Evolutionary conservation across 1,140 invertebrate genomes (phyloP).

Genomic region (Drosophila melanogaster): DNA sequence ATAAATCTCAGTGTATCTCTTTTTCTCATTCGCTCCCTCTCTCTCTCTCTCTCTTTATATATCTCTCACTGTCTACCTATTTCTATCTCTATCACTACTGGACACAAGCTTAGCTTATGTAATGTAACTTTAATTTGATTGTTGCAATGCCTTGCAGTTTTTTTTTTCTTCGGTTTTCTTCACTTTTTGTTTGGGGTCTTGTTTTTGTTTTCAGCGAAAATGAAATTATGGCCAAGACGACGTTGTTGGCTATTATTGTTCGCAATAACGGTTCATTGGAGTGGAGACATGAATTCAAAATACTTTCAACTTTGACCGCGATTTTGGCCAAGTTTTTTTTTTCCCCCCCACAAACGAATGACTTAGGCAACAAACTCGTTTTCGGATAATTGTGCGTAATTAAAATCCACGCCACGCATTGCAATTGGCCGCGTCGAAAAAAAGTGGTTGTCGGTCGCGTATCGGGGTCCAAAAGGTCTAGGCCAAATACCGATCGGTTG

Average conservation of each 20-base stretch:
- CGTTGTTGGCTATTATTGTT: slow-evolving; percentile 9
- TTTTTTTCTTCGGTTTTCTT: slow-evolving; percentile 12
- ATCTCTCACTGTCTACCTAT: neutral
- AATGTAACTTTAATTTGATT: slow-evolving; percentile 81
- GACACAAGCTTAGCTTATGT: slow-evolving; percentile 57
- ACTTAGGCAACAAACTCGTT: slow-evolving; percentile 79
- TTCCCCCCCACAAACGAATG: slow-evolving; percentile 50
- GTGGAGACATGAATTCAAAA: slow-evolving; percentile 27
- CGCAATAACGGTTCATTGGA: slow-evolving; percentile 33
- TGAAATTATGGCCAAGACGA: slow-evolving; percentile 56
- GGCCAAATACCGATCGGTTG: slow-evolving; percentile 10
- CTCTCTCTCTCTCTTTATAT: neutral
- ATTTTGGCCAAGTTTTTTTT: slow-evolving; percentile 26
- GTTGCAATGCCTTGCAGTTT: slow-evolving; percentile 81
- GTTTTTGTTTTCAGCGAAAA: slow-evolving; percentile 43
- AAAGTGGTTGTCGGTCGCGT: slow-evolving; percentile 3
- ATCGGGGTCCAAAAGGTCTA: slow-evolving; percentile 23
- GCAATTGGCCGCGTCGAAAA: slow-evolving; percentile 33
- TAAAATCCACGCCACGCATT: slow-evolving; percentile 34
- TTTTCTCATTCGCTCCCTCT: neutral
- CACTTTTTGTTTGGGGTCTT: slow-evolving; percentile 4
- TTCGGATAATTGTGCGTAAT: slow-evolving; percentile 49
- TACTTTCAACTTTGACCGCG: slow-evolving; percentile 77
- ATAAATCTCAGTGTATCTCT: neutral
- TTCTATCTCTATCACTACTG: neutral